Evolutionary conservation across 2,888 invertebrate species (phyloP).

Genomic region (Patella caerulea): DNA sequence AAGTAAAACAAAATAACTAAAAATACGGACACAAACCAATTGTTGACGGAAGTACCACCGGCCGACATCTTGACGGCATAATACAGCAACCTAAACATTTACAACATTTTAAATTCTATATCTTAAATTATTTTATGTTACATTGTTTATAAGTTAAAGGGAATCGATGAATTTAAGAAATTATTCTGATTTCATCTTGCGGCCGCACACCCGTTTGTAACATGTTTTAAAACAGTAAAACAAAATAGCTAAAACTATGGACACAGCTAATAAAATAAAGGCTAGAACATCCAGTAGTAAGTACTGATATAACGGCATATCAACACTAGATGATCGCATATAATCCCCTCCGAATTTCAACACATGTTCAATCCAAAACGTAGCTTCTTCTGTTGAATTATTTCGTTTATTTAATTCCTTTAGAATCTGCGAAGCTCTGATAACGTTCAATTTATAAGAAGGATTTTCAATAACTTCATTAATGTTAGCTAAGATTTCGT

Average conservation of each 20-base stretch:
- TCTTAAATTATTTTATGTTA: too few relatives aligned
- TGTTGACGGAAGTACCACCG: too few relatives aligned
- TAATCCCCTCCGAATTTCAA: slow-evolving; percentile 50
- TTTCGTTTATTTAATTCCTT: slow-evolving; percentile 17
- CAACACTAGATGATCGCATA: slow-evolving; percentile 41
- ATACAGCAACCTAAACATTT: too few relatives aligned
- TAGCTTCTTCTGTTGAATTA: slow-evolving; percentile 44
- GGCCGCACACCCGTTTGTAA: too few relatives aligned
- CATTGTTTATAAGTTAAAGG: too few relatives aligned
- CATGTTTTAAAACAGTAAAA: too few relatives aligned
- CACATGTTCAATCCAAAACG: slow-evolving; percentile 55
- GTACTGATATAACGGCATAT: slow-evolving; percentile 50
- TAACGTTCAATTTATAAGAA: slow-evolving; percentile 34
- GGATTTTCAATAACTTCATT: slow-evolving; percentile 33
- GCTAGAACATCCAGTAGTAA: slow-evolving; percentile 44
- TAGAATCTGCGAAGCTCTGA: slow-evolving; percentile 38
- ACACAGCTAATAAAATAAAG: slow-evolving; percentile 20
- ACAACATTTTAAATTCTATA: too few relatives aligned
- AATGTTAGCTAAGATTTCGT: slow-evolving; percentile 33
- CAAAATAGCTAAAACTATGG: neutral
- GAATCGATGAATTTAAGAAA: too few relatives aligned
- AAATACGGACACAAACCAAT: neutral
- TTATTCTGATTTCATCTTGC: too few relatives aligned
- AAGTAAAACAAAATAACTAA: too few relatives aligned
- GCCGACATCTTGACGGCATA: too few relatives aligned